phyloP scores from a whole-genome alignment of 2,888 invertebrate genomes.

The Amblyteles armatorius region DNA sequence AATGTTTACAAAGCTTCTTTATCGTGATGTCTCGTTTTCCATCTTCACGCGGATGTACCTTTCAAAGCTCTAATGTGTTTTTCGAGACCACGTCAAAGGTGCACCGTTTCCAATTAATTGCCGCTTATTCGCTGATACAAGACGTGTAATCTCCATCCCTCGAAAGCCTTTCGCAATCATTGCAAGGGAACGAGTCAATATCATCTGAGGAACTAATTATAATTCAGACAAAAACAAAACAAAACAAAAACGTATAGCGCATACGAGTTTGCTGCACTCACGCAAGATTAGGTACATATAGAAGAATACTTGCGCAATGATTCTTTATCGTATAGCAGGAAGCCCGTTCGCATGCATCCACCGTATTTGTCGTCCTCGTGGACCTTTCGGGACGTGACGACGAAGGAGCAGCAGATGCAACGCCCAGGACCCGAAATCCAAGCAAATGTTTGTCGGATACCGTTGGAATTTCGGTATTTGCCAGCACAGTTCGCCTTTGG shows the following conservation, averaged over 20 bases:
- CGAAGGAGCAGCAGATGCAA: conserved; percentile 4
- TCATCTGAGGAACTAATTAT: neutral
- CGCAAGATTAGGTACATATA: neutral
- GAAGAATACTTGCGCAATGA: conserved; percentile 25
- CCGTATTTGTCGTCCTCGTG: conserved; percentile 33
- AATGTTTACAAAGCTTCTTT: neutral
- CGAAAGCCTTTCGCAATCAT: conserved; percentile 35
- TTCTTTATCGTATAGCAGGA: conserved; percentile 21
- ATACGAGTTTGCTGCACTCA: neutral
- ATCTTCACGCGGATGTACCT: neutral
- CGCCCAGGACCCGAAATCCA: conserved; percentile 60
- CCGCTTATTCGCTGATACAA: conserved; percentile 2
- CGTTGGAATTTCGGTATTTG: conserved; percentile 74
- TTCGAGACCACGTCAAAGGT: conserved; percentile 23
- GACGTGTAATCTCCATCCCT: neutral
- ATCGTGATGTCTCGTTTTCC: neutral
- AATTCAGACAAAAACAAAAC: conserved; percentile 4
- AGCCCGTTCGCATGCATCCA: conserved; percentile 36
- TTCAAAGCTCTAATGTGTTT: neutral
- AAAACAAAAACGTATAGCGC: neutral
- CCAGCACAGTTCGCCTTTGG: conserved; percentile 69
- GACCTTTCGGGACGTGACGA: conserved; percentile 49
- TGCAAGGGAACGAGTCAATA: neutral
- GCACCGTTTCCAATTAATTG: conserved; percentile 2
- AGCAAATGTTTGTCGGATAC: conserved; percentile 77